phyloP scores from a whole-genome alignment of 2,797 vertebrate species.

The Oceanodroma leucorhoa region DNA sequence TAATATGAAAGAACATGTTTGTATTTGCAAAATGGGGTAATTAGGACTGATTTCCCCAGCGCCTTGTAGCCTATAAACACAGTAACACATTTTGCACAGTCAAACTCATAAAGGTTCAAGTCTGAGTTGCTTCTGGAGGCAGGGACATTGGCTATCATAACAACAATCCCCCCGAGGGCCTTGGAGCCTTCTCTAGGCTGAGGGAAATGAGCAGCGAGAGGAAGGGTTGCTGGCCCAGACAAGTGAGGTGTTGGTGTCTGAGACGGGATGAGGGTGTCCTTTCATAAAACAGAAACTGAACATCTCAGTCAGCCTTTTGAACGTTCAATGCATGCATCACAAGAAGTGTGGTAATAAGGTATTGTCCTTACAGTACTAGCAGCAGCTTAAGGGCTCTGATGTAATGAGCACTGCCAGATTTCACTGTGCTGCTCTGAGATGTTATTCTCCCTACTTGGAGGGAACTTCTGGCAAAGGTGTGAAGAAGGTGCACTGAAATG shows the following conservation, averaged over 20 bases:
- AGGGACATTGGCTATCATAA: accelerated
- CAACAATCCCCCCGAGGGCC: not conserved
- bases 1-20: not conserved
- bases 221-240: not conserved
- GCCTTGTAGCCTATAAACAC: not conserved
- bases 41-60: not conserved
- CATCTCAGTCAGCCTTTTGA: not conserved
- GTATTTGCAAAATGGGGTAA: not conserved
- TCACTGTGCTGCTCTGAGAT: not conserved
- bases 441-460: not conserved
- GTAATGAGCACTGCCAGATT: not conserved
- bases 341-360: not conserved
- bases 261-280: not conserved
- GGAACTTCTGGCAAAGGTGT: not conserved
- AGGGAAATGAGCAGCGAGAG: not conserved
- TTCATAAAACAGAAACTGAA: not conserved
- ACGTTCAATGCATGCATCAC: not conserved
- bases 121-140: not conserved
- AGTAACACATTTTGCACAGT: not conserved
- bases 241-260: not conserved
- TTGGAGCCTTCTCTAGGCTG: not conserved
- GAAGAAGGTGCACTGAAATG: not conserved
- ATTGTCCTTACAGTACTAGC: not conserved
- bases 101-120: not conserved
- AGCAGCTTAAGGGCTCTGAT: not conserved